phyloP scores from a whole-genome alignment of 2,797 vertebrate genomes.

The Siniperca obscura region DNA sequence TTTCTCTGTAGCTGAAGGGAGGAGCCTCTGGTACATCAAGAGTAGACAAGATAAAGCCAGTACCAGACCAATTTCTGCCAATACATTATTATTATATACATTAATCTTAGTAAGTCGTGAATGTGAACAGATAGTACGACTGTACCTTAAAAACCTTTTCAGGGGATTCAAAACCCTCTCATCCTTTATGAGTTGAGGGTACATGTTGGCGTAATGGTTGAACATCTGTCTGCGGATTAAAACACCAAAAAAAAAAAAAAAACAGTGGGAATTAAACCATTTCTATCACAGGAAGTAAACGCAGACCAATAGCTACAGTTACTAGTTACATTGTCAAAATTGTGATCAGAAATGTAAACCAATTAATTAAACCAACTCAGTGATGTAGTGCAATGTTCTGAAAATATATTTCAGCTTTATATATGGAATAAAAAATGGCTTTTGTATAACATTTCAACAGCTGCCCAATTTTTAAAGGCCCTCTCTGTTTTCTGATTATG shows the following conservation, averaged over 20 bases:
- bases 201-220: conserved; percentile 91
- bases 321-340: neutral
- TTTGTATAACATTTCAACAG: neutral
- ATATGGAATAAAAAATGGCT: neutral
- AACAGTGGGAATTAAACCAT: neutral
- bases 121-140: neutral
- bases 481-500: neutral
- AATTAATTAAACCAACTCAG: neutral
- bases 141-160: conserved; percentile 87
- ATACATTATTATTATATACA: no score
- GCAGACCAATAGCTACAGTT: neutral
- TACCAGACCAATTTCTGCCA: neutral
- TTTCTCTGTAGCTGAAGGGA: neutral
- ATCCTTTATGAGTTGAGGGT: conserved; percentile 89
- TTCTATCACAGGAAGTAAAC: neutral
- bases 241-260: conserved; percentile 26
- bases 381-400: neutral
- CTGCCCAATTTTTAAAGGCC: neutral
- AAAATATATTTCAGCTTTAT: neutral
- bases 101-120: neutral
- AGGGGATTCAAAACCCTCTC: conserved; percentile 80
- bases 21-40: neutral
- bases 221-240: conserved; percentile 86
- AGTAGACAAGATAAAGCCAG: neutral
- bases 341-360: neutral